These are phyloP conservation scores for Etheostoma perlongum DNA, from an alignment of 2,797 vertebrate species.

Conservation along the genomic window DNA sequence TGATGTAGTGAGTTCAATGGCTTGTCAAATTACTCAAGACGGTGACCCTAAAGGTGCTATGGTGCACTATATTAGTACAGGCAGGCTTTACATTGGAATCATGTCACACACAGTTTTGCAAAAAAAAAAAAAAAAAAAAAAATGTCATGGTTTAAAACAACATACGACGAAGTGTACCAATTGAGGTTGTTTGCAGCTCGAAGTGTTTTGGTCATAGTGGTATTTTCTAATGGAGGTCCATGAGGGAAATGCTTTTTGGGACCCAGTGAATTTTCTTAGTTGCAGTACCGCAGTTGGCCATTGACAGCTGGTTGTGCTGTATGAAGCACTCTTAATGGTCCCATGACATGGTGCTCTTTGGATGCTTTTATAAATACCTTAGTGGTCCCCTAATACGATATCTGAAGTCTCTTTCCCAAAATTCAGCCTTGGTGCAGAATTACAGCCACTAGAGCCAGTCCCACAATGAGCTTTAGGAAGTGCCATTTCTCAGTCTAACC, in stretches of 20 bases:
- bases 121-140: not conserved
- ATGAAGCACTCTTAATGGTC: too few species aligned
- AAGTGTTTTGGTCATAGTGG: not conserved
- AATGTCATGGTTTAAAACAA: not conserved
- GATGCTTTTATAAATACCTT: too few species aligned
- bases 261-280: not conserved
- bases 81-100: not conserved
- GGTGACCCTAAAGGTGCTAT: not conserved
- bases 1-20: not conserved
- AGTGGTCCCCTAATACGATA: too few species aligned
- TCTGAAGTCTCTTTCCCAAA: too few species aligned
- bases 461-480: too few species aligned
- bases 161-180: not conserved
- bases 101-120: not conserved
- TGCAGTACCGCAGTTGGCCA: not conserved
- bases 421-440: too few species aligned
- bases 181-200: not conserved
- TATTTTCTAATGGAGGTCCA: not conserved
- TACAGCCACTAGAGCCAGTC: too few species aligned
- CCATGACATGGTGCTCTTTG: too few species aligned
- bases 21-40: not conserved
- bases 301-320: not conserved
- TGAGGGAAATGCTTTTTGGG: too few species aligned
- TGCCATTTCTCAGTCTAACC: too few species aligned
- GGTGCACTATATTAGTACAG: not conserved